Percentiles rank a stretch among this genome's conserved stretches.
Evolutionary conservation across 2,888 invertebrate species (phyloP).

Genomic region (Lasius fuliginosus): DNA sequence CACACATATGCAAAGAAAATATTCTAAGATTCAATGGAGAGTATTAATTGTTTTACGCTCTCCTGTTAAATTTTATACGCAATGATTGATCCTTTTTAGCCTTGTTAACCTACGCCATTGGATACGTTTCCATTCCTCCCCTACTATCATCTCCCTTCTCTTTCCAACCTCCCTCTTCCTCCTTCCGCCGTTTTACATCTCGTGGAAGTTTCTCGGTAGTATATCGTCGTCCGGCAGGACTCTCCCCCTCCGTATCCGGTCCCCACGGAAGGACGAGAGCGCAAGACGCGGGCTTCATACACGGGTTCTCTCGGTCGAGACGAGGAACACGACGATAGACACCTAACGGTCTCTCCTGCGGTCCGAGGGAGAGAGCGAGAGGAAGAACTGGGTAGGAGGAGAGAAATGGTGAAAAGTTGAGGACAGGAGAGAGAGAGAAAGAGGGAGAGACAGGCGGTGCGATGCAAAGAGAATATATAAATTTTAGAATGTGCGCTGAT

Average conservation of each 20-base stretch:
- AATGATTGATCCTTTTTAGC: background rate
- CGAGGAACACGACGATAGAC: conserved; percentile 45
- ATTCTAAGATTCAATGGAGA: background rate
- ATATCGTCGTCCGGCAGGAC: conserved; percentile 41
- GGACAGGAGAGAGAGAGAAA: background rate
- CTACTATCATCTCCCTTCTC: conserved; percentile 12
- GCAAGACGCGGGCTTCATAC: conserved; percentile 25
- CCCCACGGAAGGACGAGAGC: conserved; percentile 59
- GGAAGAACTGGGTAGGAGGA: conserved; percentile 63
- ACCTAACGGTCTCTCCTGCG: conserved; percentile 48
- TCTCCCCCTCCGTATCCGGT: conserved; percentile 57
- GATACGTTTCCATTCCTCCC: conserved; percentile 52
- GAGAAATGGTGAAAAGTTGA: conserved; percentile 54
- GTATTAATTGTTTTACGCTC: background rate
- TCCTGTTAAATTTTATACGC: background rate
- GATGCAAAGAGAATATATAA: conserved; percentile 34
- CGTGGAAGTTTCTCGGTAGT: conserved; percentile 60
- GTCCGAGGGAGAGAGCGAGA: conserved; percentile 65
- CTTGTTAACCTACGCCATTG: conserved; percentile 59
- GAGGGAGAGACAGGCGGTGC: background rate
- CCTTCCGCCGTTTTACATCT: conserved; percentile 32
- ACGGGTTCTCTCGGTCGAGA: conserved; percentile 64
- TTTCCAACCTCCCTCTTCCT: background rate
- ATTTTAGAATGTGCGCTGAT: conserved; percentile 46
- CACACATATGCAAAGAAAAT: background rate